Percentiles rank a stretch among this genome's conserved stretches.
Conservation (phyloP, 2,888 invertebrate genomes). For the Glaucopsyche alexis region DNA sequence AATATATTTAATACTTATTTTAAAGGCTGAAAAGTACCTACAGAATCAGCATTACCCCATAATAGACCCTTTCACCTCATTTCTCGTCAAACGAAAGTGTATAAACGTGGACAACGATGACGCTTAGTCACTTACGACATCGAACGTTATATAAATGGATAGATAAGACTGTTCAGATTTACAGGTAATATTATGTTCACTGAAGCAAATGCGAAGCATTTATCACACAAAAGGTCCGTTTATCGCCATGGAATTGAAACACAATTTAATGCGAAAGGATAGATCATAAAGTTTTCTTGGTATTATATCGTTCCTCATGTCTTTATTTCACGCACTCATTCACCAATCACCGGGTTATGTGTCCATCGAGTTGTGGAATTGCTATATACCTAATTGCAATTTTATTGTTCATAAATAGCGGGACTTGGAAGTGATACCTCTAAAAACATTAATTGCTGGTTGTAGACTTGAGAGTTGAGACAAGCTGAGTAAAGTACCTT, state of each 20-base stretch:
- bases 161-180: too few species aligned
- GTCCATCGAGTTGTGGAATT: conserved; percentile 1
- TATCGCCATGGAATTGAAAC: not conserved
- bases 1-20: too few species aligned
- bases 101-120: not conserved
- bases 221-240: not conserved
- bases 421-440: not conserved
- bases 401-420: conserved; percentile 8
- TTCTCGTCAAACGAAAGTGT: not conserved
- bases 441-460: not conserved
- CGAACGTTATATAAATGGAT: not conserved
- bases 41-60: not conserved
- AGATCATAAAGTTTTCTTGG: not conserved
- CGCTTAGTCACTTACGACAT: not conserved
- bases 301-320: not conserved
- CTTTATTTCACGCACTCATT: not conserved
- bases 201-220: not conserved
- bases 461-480: too few species aligned
- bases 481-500: too few species aligned
- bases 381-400: conserved; percentile 9
- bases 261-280: not conserved
- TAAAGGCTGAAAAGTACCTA: not conserved
- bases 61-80: not conserved
- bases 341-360: not conserved
- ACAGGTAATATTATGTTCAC: not conserved